These are phyloP conservation scores for Serranus cabrilla DNA, from an alignment of 2,797 vertebrate species.

Conservation along the genomic window DNA sequence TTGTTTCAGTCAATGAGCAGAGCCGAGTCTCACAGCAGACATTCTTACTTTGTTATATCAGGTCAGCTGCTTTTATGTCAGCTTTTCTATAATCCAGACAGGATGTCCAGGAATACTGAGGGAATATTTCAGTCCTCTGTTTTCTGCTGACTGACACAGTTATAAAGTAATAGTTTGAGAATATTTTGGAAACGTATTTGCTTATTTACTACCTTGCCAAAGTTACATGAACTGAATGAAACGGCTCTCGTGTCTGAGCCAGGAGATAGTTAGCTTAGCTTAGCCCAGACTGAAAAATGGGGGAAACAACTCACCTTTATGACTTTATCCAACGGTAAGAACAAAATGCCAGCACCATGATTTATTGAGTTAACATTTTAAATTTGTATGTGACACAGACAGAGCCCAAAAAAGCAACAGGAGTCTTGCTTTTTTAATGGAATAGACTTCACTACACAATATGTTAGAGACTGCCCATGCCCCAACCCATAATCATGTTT, in stretches of 20 bases:
- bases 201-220: neutral
- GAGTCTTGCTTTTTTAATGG: neutral
- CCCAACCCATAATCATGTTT: too few species aligned
- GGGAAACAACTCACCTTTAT: neutral
- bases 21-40: constrained; percentile 18
- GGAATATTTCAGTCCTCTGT: constrained; percentile 14
- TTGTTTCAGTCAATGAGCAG: constrained; percentile 23
- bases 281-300: neutral
- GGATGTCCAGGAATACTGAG: constrained; percentile 31
- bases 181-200: neutral
- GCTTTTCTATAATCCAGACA: constrained; percentile 41
- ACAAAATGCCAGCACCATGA: neutral
- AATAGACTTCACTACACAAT: neutral
- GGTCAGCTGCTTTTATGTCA: constrained; percentile 47
- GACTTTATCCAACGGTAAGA: neutral
- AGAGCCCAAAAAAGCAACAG: neutral
- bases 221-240: neutral
- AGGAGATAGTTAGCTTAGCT: neutral
- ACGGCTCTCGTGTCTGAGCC: neutral
- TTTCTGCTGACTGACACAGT: constrained; percentile 9
- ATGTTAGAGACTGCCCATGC: neutral
- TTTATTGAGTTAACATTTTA: neutral
- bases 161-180: constrained; percentile 2
- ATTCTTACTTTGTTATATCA: constrained; percentile 31
- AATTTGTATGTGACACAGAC: neutral